Conservation (phyloP, 2,113 vertebrate genomes). For the Pycnonotus jocosus region DNA sequence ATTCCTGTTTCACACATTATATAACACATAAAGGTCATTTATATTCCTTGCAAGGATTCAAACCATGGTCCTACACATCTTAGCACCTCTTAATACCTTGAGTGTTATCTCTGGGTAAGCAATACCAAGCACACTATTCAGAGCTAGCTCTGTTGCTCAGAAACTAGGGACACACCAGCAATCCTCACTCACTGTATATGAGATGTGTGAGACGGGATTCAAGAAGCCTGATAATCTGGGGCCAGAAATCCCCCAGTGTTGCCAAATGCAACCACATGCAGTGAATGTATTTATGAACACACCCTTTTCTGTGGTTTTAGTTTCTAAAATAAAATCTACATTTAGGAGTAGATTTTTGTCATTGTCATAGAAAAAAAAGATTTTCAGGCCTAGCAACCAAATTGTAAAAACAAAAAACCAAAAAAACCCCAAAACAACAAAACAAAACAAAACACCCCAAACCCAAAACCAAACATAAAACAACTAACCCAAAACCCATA, state of each 20-base stretch:
- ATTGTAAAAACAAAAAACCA: neutral
- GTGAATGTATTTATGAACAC: neutral
- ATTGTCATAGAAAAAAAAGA: neutral
- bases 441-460: too few species aligned
- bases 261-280: neutral
- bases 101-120: neutral
- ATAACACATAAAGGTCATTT: neutral
- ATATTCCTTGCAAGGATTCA: neutral
- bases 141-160: neutral
- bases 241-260: neutral
- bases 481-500: rapidly evolving
- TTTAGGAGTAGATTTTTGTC: neutral
- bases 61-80: neutral
- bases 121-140: neutral
- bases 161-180: neutral
- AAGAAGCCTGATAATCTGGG: neutral
- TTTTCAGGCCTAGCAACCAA: neutral
- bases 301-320: neutral
- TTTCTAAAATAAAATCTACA: neutral
- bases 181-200: neutral
- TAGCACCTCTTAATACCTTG: neutral
- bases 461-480: too few species aligned
- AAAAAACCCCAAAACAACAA: too few species aligned
- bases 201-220: neutral
- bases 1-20: neutral